Base-by-base conservation (phyloP, 2,797 vertebrate species). In the Gambelia wislizenii region DNA sequence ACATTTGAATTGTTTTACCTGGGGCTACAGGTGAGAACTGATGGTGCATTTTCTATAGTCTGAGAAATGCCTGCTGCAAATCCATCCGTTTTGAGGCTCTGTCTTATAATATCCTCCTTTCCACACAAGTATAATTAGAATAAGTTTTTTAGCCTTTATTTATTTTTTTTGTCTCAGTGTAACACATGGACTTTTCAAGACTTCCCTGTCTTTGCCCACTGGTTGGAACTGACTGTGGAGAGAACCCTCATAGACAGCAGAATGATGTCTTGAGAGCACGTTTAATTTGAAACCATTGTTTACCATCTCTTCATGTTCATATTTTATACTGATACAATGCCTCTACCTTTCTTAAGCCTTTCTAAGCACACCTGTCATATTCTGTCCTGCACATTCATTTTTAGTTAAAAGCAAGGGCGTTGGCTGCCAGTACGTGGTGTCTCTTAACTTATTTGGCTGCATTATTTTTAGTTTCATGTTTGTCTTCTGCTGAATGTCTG, bases 391-490 rank as follows among this genome's bases (percentile, higher is more conserved):
- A 13, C n/a, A 13, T 42, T 30, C 52, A 27, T 49, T 83, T 67
- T 67, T 86, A 44, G 44, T 70, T 52, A 78, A 86, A 44, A 6
- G 39, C 56, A 84, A 61, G 85, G 81, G 36, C 0, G 33, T 72
- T 69, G 76, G 16, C 84, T 75, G 44, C 42, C 49, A 9, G 36
- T 18, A 54, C 67, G 56, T n/a, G n/a, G 4, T 61, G 83, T 69
- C 86, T 44, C 72, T 42, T 42, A 42, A 49, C 84, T 89, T 79
- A 88, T 25, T 83, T 86, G 74, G 81, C 76, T 86, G 88, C 90
- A 84, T 84, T 95, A 6, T 93, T 87, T 95, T 95, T 93, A 89
- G 84, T 7, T 85, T 89, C 86, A 91, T 92, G 86, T 83, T 93
- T 82, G 82, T 93, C 94, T 84, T 39, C 47, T 84, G 52, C 84